These are phyloP conservation scores for Gerosis bhagava DNA, from an alignment of 2,888 invertebrate species.

Conservation along the genomic window DNA sequence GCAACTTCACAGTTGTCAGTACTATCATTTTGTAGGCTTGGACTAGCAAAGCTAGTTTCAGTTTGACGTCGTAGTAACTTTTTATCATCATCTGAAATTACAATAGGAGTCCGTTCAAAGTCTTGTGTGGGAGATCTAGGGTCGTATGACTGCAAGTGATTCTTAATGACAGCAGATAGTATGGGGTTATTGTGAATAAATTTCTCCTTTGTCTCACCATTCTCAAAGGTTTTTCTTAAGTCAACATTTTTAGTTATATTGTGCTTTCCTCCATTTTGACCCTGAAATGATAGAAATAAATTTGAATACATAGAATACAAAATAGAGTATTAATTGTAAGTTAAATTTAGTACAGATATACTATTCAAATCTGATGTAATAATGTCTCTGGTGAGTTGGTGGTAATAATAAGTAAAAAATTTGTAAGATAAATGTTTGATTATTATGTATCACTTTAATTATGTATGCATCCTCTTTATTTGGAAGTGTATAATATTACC, in stretches of 20 bases:
- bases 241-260: constrained; percentile 77
- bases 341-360: too few relatives aligned
- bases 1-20: constrained; percentile 48
- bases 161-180: constrained; percentile 72
- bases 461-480: too few relatives aligned
- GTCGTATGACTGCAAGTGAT: constrained; percentile 75
- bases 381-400: too few relatives aligned
- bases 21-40: constrained; percentile 45
- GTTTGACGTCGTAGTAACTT: constrained; percentile 37
- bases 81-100: constrained; percentile 49
- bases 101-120: constrained; percentile 83
- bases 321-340: too few relatives aligned
- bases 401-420: too few relatives aligned
- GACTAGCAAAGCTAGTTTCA: constrained; percentile 44
- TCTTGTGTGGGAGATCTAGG: constrained; percentile 83
- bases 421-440: too few relatives aligned
- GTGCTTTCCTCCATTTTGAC: constrained; percentile 61
- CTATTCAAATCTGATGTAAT: too few relatives aligned
- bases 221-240: constrained; percentile 72
- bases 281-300: constrained; percentile 47
- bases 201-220: constrained; percentile 58
- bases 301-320: too few relatives aligned
- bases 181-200: constrained; percentile 72
- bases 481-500: too few relatives aligned
- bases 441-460: too few relatives aligned